Base-by-base conservation (phyloP, 2,113 vertebrate genomes). In the Nansenia antarctica region DNA sequence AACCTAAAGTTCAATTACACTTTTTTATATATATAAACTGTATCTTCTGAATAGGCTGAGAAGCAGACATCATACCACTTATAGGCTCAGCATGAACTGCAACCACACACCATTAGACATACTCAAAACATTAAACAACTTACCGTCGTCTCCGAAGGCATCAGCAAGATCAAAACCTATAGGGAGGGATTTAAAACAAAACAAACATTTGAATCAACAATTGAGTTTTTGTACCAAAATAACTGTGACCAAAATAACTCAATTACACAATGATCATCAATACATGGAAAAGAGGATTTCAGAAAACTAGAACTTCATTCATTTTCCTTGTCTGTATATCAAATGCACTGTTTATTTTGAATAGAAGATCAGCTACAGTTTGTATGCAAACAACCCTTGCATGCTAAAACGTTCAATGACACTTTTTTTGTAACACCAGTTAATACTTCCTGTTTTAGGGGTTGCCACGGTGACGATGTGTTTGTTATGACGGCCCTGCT, bases 121-220 rank as follows among this genome's bases (percentile, higher is more conserved):
- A 0, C 22, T 26, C 5, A 31, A 30, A 18, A 58, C 2, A 18
- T 8, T 5, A 14, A 31, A 12, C 11, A 27, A 58, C 11, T 60
- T 39, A 11, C 37, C 42, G 62, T n/a, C 70, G n/a, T n/a, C n/a
- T n/a, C n/a, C n/a, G 26, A 84, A 3, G 27, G 77, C 77, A 68
- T 78, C 80, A 9, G 0, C 0, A 7, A 85, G 82, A 67, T 69
- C 0, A 0, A 85, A 55, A 0, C 37, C 79, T 82, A 49, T 18
- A 62, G 45, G 6, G n/a, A n/a, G n/a, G n/a, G n/a, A n/a, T n/a
- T n/a, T n/a, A n/a, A n/a, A n/a, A n/a, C n/a, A n/a, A n/a, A n/a
- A n/a, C n/a, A n/a, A n/a, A n/a, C n/a, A n/a, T n/a, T n/a, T n/a
- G n/a, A n/a, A n/a, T n/a, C n/a, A n/a, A n/a, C n/a, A n/a, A n/a